Evolutionary conservation across 1,140 invertebrate species (phyloP).

Genomic region (Mylabris phalerata): DNA sequence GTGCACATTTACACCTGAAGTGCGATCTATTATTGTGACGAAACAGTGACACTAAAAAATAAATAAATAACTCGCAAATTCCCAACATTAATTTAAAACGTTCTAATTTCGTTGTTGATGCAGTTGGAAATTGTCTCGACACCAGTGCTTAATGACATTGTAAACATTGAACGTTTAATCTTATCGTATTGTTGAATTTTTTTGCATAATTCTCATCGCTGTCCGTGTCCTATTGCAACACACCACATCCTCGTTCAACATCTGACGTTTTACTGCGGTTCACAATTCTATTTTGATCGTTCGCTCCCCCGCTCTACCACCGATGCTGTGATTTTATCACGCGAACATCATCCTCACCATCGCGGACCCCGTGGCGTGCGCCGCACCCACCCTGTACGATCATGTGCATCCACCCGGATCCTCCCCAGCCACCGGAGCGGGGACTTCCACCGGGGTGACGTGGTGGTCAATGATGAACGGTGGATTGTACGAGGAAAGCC

Average conservation of each 20-base stretch:
- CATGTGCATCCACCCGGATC: slow-evolving; percentile 67
- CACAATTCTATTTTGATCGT: not conserved
- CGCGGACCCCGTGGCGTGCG: slow-evolving; percentile 71
- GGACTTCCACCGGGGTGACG: slow-evolving; percentile 67
- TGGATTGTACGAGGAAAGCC: slow-evolving; percentile 65
- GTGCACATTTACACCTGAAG: slow-evolving; percentile 21
- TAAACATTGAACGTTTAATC: too few relatives aligned
- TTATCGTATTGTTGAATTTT: too few relatives aligned
- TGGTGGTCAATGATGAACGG: slow-evolving; percentile 81
- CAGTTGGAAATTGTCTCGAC: too few relatives aligned
- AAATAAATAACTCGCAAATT: too few relatives aligned
- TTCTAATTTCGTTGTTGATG: too few relatives aligned
- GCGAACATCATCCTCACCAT: slow-evolving; percentile 59
- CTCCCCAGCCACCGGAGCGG: slow-evolving; percentile 70
- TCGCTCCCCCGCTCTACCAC: slow-evolving; percentile 4
- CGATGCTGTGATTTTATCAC: slow-evolving; percentile 37
- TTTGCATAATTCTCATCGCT: not conserved
- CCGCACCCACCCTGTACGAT: slow-evolving; percentile 68
- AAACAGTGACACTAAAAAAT: slow-evolving; percentile 8
- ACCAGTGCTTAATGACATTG: too few relatives aligned
- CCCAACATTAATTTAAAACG: too few relatives aligned
- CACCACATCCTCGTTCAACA: not conserved
- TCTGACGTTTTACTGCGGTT: not conserved
- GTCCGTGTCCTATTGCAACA: slow-evolving; percentile 30
- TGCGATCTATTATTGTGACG: slow-evolving; percentile 13